Evolutionary conservation across 2,113 vertebrate species (phyloP).

Genomic region (Sitta europaea): DNA sequence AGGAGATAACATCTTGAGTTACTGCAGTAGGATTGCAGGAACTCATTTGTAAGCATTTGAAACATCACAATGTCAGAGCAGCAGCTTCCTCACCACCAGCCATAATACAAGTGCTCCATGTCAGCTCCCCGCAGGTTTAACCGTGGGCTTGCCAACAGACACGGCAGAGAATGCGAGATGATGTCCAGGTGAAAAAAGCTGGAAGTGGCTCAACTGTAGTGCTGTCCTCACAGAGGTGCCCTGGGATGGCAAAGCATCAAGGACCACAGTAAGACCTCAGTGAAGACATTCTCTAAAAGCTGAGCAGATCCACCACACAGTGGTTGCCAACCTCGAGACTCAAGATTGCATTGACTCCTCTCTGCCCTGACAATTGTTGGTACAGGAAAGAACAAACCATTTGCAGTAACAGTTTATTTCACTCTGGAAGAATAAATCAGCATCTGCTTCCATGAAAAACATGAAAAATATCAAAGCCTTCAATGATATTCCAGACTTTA

Average conservation of each 20-base stretch:
- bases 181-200: neutral
- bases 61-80: neutral
- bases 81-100: neutral
- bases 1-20: neutral
- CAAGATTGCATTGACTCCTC: fast-evolving
- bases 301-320: neutral
- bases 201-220: fast-evolving
- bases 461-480: neutral
- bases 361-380: fast-evolving
- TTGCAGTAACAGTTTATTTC: neutral
- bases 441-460: neutral
- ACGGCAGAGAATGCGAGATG: neutral
- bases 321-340: neutral
- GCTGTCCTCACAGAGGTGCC: neutral
- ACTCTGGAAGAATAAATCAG: neutral
- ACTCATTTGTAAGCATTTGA: neutral
- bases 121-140: fast-evolving
- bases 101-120: fast-evolving
- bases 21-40: neutral
- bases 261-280: fast-evolving
- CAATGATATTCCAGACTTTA: neutral
- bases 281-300: neutral
- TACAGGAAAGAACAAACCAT: neutral
- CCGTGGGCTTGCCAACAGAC: neutral
- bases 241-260: neutral